These are phyloP conservation scores for Argyra leucocephala DNA, from an alignment of 2,888 invertebrate genomes.

Conservation along the genomic window DNA sequence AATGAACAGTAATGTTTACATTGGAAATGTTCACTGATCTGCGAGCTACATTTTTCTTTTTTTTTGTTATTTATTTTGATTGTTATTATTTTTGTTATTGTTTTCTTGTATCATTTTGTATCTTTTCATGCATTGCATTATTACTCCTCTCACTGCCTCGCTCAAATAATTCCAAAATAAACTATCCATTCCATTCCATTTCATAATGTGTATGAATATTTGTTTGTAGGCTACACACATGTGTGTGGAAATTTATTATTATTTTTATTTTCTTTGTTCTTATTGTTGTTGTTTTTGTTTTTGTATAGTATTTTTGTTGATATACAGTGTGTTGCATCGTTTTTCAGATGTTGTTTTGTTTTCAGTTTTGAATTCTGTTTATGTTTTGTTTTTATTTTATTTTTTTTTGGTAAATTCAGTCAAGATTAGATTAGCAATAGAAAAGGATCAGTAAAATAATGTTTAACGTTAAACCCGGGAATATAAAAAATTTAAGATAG, in stretches of 20 bases:
- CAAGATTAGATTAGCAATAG: conserved; percentile 6
- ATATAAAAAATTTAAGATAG: neutral
- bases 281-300: neutral
- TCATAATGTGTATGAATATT: neutral
- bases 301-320: neutral
- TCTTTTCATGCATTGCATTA: conserved; percentile 3
- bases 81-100: neutral
- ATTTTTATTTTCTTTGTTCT: neutral
- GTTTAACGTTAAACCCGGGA: neutral
- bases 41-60: neutral
- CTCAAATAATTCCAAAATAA: neutral
- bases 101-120: neutral
- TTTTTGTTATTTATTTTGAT: neutral
- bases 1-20: conserved; percentile 1
- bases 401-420: neutral
- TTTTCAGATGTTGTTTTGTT: neutral
- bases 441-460: neutral
- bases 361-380: neutral
- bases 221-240: neutral
- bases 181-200: too few relatives aligned
- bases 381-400: neutral
- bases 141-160: neutral
- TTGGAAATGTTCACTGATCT: conserved; percentile 4
- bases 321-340: neutral
- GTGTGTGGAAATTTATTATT: neutral